These are phyloP conservation scores for Barnardius zonarius DNA, from an alignment of 2,113 vertebrate genomes.

Conservation along the genomic window DNA sequence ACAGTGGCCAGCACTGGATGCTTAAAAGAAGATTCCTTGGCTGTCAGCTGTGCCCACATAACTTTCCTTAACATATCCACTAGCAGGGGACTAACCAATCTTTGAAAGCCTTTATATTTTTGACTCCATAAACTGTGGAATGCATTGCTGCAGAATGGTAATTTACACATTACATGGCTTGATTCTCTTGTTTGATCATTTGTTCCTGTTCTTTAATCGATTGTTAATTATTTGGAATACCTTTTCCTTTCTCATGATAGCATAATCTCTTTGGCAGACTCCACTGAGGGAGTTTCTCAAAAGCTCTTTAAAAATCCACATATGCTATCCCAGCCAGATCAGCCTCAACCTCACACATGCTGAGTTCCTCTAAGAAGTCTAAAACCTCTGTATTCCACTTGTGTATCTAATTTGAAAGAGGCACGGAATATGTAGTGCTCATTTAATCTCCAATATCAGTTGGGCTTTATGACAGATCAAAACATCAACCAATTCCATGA, in stretches of 20 bases:
- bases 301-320: not conserved
- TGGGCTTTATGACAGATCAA: not conserved
- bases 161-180: not conserved
- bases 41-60: not conserved
- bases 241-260: not conserved
- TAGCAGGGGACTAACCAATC: not conserved
- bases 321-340: not conserved
- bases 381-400: not conserved
- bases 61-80: not conserved
- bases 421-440: not conserved
- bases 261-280: not conserved
- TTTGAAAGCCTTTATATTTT: not conserved
- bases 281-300: not conserved
- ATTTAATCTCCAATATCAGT: not conserved
- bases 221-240: not conserved
- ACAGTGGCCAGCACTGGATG: not conserved
- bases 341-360: not conserved
- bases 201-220: not conserved
- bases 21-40: not conserved
- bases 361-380: not conserved
- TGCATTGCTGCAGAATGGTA: not conserved
- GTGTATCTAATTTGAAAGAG: not conserved
- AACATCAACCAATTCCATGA: not conserved
- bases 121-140: not conserved
- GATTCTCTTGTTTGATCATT: not conserved